A percentile compares a stretch with the other conserved stretches of the same genome.
These are phyloP conservation scores for Oreochromis niloticus DNA, from an alignment of 2,113 vertebrate genomes.

Conservation along the genomic window DNA sequence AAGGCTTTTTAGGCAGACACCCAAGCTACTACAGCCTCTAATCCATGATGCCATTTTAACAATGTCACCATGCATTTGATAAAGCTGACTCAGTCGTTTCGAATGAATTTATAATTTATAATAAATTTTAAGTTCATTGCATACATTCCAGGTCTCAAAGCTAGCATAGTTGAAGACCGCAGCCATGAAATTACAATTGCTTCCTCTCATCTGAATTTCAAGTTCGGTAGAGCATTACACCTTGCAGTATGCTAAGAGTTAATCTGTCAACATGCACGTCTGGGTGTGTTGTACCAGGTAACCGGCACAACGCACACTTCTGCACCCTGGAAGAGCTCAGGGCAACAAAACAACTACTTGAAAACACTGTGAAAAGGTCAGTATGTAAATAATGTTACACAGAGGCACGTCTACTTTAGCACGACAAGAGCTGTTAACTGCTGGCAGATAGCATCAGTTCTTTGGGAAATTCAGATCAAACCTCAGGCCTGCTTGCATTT, in stretches of 20 bases:
- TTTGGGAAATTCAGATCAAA: constrained; percentile 73
- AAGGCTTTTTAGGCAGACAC: neutral
- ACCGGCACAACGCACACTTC: neutral
- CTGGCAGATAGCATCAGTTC: constrained; percentile 84
- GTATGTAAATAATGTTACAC: constrained; percentile 13
- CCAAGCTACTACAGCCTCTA: neutral
- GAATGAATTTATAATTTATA: neutral
- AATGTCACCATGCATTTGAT: neutral
- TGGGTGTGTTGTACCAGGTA: neutral
- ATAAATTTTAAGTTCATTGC: neutral
- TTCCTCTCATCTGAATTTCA: neutral
- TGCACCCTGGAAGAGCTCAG: neutral
- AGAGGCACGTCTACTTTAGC: constrained; percentile 69
- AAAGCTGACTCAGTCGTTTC: neutral
- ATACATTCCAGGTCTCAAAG: neutral
- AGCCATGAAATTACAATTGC: neutral
- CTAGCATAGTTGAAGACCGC: neutral
- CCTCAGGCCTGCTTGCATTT: constrained; percentile 61
- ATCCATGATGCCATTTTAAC: neutral
- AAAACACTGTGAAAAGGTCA: constrained; percentile 16
- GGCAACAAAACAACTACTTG: constrained; percentile 6
- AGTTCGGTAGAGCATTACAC: neutral
- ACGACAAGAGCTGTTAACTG: constrained; percentile 79
- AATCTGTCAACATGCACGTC: neutral
- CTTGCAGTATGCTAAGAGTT: neutral